Percentiles rank a stretch among this genome's conserved stretches.
Evolutionary conservation across 2,888 invertebrate genomes (phyloP).

Genomic region (Ephialtes manifestator): DNA sequence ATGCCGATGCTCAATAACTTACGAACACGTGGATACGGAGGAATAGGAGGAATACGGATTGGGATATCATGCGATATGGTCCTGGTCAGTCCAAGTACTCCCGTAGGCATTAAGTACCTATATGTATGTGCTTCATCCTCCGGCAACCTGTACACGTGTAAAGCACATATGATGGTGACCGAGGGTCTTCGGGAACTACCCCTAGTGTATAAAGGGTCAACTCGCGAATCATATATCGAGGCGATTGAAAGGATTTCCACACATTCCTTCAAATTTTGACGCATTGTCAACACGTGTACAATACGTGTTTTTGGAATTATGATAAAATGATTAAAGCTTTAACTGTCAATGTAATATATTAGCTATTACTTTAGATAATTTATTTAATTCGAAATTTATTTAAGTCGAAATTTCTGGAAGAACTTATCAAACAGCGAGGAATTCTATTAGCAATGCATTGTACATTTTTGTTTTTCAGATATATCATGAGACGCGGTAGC

Average conservation of each 20-base stretch:
- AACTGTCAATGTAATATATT: no score
- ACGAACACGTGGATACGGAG: constrained; percentile 44
- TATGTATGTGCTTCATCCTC: constrained; percentile 13
- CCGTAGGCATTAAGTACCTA: constrained; percentile 56
- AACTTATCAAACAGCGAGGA: no score
- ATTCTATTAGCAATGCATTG: no score
- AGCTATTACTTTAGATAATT: no score
- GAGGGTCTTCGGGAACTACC: constrained; percentile 31
- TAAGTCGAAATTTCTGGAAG: no score
- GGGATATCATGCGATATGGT: constrained; percentile 18
- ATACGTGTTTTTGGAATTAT: not conserved
- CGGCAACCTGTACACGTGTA: constrained; percentile 17
- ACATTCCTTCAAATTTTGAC: not conserved
- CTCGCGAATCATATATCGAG: not conserved
- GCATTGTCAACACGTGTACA: not conserved
- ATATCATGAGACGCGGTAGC: no score
- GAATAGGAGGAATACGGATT: constrained; percentile 44
- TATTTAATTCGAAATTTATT: no score
- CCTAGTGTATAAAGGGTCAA: constrained; percentile 27
- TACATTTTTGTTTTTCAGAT: no score
- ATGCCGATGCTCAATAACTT: constrained; percentile 66
- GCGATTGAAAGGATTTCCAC: not conserved
- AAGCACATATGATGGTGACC: constrained; percentile 19
- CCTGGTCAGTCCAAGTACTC: constrained; percentile 43
- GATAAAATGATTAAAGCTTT: not conserved